phyloP scores from a whole-genome alignment of 2,888 invertebrate genomes.

The Neria commutata region DNA sequence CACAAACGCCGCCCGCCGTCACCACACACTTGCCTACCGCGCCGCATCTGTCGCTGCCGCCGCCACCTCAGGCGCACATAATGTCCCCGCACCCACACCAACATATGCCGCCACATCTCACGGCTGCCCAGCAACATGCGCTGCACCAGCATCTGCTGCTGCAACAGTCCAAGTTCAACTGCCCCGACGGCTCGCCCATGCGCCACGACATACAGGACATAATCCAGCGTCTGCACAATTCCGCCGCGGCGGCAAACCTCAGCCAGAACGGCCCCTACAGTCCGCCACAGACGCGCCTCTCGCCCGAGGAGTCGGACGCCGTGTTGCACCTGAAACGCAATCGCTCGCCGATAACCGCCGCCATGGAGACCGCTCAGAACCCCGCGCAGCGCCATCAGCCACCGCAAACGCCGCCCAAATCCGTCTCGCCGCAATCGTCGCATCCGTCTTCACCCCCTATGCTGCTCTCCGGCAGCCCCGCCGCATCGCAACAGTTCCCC shows the following conservation, averaged over 20 bases:
- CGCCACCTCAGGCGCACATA: conserved; percentile 33
- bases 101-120: conserved; percentile 43
- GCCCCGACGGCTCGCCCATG: conserved; percentile 22
- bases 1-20: conserved; percentile 50
- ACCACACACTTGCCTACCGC: conserved; percentile 20
- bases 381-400: conserved; percentile 59
- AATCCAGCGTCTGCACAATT: conserved; percentile 55
- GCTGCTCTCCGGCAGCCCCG: conserved; percentile 44
- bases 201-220: conserved; percentile 58
- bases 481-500: conserved; percentile 38
- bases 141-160: conserved; percentile 53
- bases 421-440: conserved; percentile 56
- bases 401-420: conserved; percentile 58
- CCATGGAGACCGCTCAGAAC: conserved; percentile 49
- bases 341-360: conserved; percentile 53
- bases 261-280: conserved; percentile 42
- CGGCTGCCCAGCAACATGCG: conserved; percentile 53
- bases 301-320: conserved; percentile 33
- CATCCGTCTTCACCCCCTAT: conserved; percentile 52
- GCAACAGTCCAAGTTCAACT: conserved; percentile 36
- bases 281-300: conserved; percentile 49
- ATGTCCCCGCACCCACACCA: conserved; percentile 31
- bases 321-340: conserved; percentile 50
- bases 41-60: conserved; percentile 35
- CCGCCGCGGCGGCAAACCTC: conserved; percentile 51